Base-by-base conservation (phyloP, 2,113 vertebrate species). In the Neopipo cinnamomea region DNA sequence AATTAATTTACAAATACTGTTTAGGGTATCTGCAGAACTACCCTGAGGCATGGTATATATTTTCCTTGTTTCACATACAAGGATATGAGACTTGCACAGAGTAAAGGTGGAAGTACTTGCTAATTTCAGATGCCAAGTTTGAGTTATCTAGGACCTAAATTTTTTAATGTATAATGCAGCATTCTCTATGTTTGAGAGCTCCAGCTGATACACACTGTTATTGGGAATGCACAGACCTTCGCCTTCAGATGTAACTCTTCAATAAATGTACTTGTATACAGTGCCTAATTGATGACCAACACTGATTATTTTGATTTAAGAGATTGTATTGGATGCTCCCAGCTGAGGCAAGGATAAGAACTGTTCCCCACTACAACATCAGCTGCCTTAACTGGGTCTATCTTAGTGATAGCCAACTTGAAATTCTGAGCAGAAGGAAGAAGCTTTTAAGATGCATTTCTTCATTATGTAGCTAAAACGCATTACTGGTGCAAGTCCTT, bases 271-370 rank as follows among this genome's bases (percentile, higher is more conserved):
- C 5, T 50, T 75, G 10, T 9, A 35, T 17, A 16, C 24, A 49
- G 31, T 1, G 0, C 3, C 25, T 58, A 31, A 74, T 9, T 46
- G 17, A 50, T 2, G 2, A 62, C 18, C 8, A 50, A 23, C 9
- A 42, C 3, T 11, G 14, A 59, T 27, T 71, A 23, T 44, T 81
- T 71, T 75, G n/a, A 44, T 91, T 74, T 85, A n/a, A 49, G 65
- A 85, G n/a, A 58, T 14, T 6, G 0, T 22, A 14, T 59, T 31
- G 33, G 25, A 30, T 25, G 7, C 4, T 74, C 4, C 22, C 9
- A 41, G 33, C 6, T 56, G 27, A 84, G 30, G 24, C 14, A 89
- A 50, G 53, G 19, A 20, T 56, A 77, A 93, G 14, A 61, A n/a
- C 35, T 39, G 23, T 11, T 76, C 8, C 33, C 6, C 19, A 50